These are phyloP conservation scores for Aleiodes sp. DNA, from an alignment of 1,140 invertebrate genomes.

Conservation along the genomic window DNA sequence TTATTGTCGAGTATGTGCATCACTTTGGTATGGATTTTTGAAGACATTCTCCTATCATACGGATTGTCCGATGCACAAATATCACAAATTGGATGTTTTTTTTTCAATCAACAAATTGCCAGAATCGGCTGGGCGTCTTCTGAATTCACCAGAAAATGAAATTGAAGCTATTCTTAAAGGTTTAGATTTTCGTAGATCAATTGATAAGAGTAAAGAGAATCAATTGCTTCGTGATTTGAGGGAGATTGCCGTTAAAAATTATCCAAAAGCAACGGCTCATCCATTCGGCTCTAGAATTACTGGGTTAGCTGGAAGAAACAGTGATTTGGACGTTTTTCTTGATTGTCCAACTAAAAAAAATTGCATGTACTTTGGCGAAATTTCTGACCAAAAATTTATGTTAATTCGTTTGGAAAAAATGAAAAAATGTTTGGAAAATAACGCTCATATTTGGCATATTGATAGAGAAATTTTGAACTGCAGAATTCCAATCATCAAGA, in stretches of 20 bases:
- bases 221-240: constrained; percentile 40
- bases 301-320: constrained; percentile 56
- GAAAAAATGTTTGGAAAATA: constrained; percentile 27
- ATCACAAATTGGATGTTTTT: constrained; percentile 27
- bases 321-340: constrained; percentile 67
- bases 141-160: constrained; percentile 31
- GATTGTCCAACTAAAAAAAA: constrained; percentile 53
- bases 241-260: constrained; percentile 27
- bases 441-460: constrained; percentile 37
- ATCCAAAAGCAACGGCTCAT: constrained; percentile 49
- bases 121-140: constrained; percentile 24
- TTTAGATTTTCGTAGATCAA: constrained; percentile 26
- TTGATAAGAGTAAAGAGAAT: constrained; percentile 20
- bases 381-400: not conserved
- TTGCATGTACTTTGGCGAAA: constrained; percentile 22
- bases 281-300: constrained; percentile 65
- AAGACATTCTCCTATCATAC: constrained; percentile 39
- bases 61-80: constrained; percentile 34
- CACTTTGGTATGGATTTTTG: constrained; percentile 39
- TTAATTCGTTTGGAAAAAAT: constrained; percentile 9
- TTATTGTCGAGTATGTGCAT: constrained; percentile 43
- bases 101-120: constrained; percentile 32
- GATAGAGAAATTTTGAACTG: constrained; percentile 36
- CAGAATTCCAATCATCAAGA: constrained; percentile 69
- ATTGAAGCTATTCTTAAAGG: constrained; percentile 26